A percentile compares a stretch with the other conserved stretches of the same genome.
These are phyloP conservation scores for Morelia viridis DNA, from an alignment of 2,797 vertebrate genomes.

Conservation along the genomic window DNA sequence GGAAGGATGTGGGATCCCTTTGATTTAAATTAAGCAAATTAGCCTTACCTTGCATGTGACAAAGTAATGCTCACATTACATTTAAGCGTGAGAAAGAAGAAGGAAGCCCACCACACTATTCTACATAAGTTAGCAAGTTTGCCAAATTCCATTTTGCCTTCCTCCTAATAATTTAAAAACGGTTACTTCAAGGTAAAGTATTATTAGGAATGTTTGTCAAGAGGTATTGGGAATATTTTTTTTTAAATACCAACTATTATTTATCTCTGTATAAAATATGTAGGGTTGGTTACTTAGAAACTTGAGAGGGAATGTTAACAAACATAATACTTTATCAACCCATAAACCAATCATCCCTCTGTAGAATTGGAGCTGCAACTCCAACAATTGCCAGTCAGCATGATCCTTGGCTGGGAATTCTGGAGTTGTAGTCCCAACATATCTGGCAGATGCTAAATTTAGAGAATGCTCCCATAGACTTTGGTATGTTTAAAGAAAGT, in stretches of 20 bases:
- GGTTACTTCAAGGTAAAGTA: neutral
- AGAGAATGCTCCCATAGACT: neutral
- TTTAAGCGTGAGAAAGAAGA: conserved; percentile 62
- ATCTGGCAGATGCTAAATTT: neutral
- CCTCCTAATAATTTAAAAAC: conserved; percentile 36
- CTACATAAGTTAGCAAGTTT: conserved; percentile 48
- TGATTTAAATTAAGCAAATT: conserved; percentile 74
- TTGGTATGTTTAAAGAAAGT: neutral
- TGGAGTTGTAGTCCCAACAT: neutral
- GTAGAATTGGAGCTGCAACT: neutral
- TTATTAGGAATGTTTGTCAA: neutral
- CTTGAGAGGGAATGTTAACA: neutral
- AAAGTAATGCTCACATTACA: conserved; percentile 62
- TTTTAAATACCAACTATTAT: neutral
- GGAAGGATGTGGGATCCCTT: conserved; percentile 77
- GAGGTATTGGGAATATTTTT: neutral
- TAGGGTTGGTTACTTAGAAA: neutral
- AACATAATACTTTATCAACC: neutral
- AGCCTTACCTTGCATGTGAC: conserved; percentile 57
- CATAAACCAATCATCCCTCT: neutral
- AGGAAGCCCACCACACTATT: conserved; percentile 33
- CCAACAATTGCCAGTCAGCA: neutral
- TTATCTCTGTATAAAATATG: neutral
- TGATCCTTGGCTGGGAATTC: neutral
- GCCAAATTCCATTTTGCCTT: conserved; percentile 24